phyloP scores from a whole-genome alignment of 1,140 invertebrate species.

The Cyclargus thomasi region DNA sequence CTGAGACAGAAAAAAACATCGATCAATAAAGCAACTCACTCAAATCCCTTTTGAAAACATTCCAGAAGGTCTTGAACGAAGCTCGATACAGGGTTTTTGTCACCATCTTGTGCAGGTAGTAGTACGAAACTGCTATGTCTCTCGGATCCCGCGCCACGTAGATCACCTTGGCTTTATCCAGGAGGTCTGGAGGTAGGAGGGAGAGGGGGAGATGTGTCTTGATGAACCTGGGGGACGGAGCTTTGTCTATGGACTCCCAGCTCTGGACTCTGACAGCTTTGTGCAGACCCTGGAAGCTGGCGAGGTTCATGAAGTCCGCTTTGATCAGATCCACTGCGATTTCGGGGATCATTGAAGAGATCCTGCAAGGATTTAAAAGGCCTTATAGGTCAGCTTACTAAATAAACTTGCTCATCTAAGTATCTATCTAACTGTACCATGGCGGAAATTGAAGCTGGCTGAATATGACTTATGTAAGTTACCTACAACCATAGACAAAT shows the following conservation, averaged over 20 bases:
- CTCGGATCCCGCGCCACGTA: constrained; percentile 90
- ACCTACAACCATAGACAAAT: too few species aligned
- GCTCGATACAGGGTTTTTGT: constrained; percentile 80
- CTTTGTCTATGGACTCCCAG: constrained; percentile 43
- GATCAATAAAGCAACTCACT: constrained; percentile 71
- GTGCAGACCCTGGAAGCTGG: constrained; percentile 50
- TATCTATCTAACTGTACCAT: too few species aligned
- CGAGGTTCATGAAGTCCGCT: constrained; percentile 55
- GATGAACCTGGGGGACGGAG: constrained; percentile 52
- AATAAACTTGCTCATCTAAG: too few species aligned
- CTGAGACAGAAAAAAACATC: too few species aligned
- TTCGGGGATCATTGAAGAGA: constrained; percentile 48
- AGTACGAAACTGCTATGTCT: constrained; percentile 90
- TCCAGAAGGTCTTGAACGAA: constrained; percentile 83
- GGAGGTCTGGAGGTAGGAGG: constrained; percentile 49
- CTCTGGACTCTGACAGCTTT: constrained; percentile 42
- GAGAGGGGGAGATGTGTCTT: constrained; percentile 45
- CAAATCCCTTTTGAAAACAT: constrained; percentile 83
- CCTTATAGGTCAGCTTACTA: too few species aligned
- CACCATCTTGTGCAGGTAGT: constrained; percentile 83
- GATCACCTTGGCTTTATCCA: constrained; percentile 75
- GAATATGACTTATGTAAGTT: too few species aligned
- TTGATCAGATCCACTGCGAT: constrained; percentile 53
- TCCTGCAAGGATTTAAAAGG: constrained; percentile 38
- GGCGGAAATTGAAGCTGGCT: too few species aligned